Percentiles rank a stretch among this genome's conserved stretches.
phyloP scores from a whole-genome alignment of 2,797 vertebrate species.

The Eulemur rubriventer region DNA sequence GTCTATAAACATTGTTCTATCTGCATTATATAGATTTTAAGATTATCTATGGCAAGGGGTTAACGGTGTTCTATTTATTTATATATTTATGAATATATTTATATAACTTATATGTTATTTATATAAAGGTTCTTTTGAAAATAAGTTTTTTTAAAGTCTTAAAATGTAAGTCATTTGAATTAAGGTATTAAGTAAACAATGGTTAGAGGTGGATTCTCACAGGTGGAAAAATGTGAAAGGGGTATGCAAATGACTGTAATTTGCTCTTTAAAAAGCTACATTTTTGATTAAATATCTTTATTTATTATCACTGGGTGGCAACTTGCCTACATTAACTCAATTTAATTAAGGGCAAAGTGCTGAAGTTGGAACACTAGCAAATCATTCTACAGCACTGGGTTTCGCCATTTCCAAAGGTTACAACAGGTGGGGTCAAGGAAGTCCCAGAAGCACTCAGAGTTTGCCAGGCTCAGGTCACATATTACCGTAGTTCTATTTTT shows the following conservation, averaged over 20 bases:
- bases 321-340: background rate
- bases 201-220: background rate
- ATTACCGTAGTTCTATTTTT: background rate
- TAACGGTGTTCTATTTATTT: background rate
- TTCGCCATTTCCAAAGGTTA: background rate
- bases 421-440: background rate
- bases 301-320: background rate
- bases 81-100: background rate
- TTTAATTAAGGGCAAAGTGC: background rate
- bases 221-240: background rate
- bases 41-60: background rate
- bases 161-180: background rate
- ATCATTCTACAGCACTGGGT: background rate
- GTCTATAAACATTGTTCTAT: background rate
- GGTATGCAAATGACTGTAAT: background rate
- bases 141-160: background rate
- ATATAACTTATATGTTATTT: background rate
- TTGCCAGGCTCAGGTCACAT: too few species aligned
- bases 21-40: background rate
- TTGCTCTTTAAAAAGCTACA: background rate
- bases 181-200: background rate
- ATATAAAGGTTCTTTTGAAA: background rate
- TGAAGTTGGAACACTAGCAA: background rate
- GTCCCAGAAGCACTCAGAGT: background rate
- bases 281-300: background rate